Conservation (phyloP, 2,797 vertebrate genomes). For the Mico argentatus region DNA sequence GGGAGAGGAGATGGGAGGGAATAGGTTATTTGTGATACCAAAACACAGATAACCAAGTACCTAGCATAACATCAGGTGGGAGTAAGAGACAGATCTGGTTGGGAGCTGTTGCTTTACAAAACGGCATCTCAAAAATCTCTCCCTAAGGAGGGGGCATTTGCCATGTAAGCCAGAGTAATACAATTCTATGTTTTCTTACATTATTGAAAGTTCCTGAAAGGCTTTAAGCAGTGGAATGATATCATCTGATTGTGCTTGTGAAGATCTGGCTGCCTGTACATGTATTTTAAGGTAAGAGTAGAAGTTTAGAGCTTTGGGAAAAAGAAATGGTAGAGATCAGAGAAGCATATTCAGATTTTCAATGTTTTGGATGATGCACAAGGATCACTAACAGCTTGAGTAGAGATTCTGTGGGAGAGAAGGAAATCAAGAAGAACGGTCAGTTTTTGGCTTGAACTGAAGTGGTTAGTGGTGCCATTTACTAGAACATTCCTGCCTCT, state of each 20-base stretch:
- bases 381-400: not conserved
- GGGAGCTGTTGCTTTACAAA: not conserved
- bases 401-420: not conserved
- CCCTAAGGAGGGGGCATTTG: not conserved
- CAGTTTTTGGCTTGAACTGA: not conserved
- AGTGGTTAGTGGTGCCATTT: not conserved
- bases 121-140: not conserved
- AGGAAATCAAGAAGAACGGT: not conserved
- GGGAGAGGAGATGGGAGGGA: too few species aligned
- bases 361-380: not conserved
- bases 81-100: fast-evolving
- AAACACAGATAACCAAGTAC: not conserved
- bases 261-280: not conserved
- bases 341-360: fast-evolving
- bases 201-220: not conserved
- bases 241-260: too few species aligned
- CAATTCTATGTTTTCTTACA: not conserved
- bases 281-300: not conserved
- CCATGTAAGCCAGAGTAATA: not conserved
- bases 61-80: too few species aligned
- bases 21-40: not conserved
- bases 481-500: not conserved
- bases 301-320: not conserved
- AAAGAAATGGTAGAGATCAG: not conserved
- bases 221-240: not conserved